phyloP scores from a whole-genome alignment of 2,888 invertebrate genomes.

The Erebia epiphron region DNA sequence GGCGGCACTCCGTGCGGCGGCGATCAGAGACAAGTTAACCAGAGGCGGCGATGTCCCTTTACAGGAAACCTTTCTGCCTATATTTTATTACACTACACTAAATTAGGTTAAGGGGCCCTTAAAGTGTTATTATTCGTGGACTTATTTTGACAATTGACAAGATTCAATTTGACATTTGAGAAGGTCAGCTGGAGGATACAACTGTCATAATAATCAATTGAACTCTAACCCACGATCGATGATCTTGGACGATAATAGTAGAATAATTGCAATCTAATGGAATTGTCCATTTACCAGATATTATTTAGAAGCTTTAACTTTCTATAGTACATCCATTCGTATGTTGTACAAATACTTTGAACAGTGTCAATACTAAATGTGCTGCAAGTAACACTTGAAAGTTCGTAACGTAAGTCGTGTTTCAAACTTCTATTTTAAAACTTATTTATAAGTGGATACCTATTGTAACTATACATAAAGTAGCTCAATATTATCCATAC shows the following conservation, averaged over 20 bases:
- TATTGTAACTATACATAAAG: no score
- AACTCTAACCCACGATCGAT: not conserved
- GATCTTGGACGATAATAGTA: not conserved
- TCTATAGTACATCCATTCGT: not conserved
- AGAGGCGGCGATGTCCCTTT: no score
- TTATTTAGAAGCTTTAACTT: not conserved
- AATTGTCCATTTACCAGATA: not conserved
- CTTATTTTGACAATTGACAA: no score
- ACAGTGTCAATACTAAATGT: not conserved
- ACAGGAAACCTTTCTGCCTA: no score
- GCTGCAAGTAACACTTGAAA: not conserved
- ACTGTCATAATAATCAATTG: not conserved
- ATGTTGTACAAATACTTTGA: not conserved
- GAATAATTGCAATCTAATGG: not conserved
- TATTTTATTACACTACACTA: no score
- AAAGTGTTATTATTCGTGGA: no score
- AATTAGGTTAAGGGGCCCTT: no score
- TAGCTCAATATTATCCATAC: no score
- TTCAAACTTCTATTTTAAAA: not conserved
- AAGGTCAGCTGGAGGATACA: conserved; percentile 14
- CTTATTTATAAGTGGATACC: not conserved
- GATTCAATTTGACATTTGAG: not conserved
- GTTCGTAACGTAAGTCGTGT: conserved; percentile 2
- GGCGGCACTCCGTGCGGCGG: no score
- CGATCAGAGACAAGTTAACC: no score